Evolutionary conservation across 2,888 invertebrate genomes (phyloP).

Genomic region (Apamea sordens): DNA sequence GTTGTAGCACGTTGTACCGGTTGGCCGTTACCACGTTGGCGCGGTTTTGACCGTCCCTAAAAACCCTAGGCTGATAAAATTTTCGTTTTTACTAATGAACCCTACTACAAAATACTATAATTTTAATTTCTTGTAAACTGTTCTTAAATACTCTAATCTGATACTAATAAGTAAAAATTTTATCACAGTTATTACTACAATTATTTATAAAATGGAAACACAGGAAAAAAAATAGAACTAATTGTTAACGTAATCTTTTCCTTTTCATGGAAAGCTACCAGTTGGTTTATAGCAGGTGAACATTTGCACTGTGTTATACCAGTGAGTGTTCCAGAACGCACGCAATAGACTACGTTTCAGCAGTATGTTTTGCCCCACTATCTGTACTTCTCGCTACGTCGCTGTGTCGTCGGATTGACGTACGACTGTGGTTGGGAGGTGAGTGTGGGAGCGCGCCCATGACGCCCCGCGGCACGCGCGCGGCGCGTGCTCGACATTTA

Average conservation of each 20-base stretch:
- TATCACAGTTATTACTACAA: not conserved
- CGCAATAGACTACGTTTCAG: not conserved
- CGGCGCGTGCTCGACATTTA: constrained; percentile 21
- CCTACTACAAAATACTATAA: not conserved
- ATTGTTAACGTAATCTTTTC: not conserved
- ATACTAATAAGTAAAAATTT: not conserved
- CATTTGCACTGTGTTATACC: not conserved
- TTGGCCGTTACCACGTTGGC: not conserved
- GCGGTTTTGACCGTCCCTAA: not conserved
- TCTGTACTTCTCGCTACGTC: not conserved
- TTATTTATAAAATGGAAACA: not conserved
- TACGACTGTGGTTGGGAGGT: constrained; percentile 20
- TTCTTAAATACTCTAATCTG: not conserved
- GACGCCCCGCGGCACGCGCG: not conserved
- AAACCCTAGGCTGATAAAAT: not conserved
- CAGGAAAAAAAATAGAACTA: not conserved
- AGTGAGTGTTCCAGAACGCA: not conserved
- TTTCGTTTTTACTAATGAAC: not conserved
- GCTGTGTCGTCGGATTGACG: constrained; percentile 21
- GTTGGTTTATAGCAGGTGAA: not conserved
- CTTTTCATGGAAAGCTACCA: not conserved
- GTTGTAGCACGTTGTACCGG: too few species aligned
- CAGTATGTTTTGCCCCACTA: not conserved
- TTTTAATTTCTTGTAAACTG: not conserved
- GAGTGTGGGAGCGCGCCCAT: not conserved